phyloP scores from a whole-genome alignment of 2,888 invertebrate species.

The Drosophila neonasuta region DNA sequence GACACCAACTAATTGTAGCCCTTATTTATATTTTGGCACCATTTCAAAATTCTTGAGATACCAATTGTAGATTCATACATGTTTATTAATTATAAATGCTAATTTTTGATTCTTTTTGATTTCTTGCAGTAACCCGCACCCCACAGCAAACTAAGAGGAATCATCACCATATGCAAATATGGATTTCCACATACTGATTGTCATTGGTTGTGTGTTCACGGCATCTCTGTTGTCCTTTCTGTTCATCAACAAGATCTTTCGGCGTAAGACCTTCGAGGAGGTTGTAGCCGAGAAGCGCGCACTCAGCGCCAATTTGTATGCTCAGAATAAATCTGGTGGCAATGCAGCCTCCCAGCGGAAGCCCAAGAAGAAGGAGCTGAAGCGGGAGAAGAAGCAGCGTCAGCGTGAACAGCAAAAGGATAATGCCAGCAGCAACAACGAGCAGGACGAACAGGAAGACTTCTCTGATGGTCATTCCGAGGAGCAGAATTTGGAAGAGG shows the following conservation, averaged over 20 bases:
- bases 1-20: too few relatives aligned
- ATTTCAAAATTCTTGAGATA: too few relatives aligned
- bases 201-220: constrained; percentile 82
- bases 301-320: constrained; percentile 81
- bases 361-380: constrained; percentile 80
- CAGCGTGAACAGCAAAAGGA: constrained; percentile 76
- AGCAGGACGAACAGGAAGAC: constrained; percentile 68
- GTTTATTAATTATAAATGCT: too few relatives aligned
- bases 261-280: constrained; percentile 82
- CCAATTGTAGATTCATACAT: too few relatives aligned
- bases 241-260: constrained; percentile 82
- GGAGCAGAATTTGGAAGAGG: constrained; percentile 73
- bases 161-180: constrained; percentile 79
- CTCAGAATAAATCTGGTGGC: constrained; percentile 72
- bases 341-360: constrained; percentile 63
- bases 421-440: constrained; percentile 53
- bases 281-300: constrained; percentile 82
- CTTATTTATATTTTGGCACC: too few relatives aligned
- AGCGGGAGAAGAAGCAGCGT: constrained; percentile 80
- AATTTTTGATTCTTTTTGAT: not conserved
- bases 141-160: constrained; percentile 29
- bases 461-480: constrained; percentile 77
- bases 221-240: constrained; percentile 81
- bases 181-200: constrained; percentile 82
- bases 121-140: constrained; percentile 32